Evolutionary conservation across 2,888 invertebrate species (phyloP).

Genomic region (Ischnura elegans): DNA sequence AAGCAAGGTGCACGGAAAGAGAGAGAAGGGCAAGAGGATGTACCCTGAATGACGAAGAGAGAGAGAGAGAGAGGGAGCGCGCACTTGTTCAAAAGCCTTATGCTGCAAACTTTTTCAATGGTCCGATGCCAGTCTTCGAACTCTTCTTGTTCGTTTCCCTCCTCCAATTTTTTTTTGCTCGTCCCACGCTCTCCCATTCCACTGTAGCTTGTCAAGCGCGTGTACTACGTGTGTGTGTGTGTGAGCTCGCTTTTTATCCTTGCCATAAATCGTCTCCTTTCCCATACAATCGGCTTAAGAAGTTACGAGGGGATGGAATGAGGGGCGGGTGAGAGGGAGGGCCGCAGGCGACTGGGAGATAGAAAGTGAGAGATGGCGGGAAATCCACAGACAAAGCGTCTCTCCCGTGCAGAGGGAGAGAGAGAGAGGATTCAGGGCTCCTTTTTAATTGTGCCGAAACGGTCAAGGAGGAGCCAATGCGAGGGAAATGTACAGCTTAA

Average conservation of each 20-base stretch:
- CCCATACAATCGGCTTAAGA: constrained; percentile 45
- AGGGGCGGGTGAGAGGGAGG: neutral
- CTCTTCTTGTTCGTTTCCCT: neutral
- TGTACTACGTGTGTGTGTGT: neutral
- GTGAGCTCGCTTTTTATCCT: neutral
- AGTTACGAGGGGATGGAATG: neutral
- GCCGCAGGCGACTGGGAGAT: neutral
- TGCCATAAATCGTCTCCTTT: constrained; percentile 39
- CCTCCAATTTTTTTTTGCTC: neutral
- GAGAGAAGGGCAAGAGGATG: constrained; percentile 14
- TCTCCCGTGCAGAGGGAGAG: neutral
- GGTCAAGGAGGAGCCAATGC: neutral
- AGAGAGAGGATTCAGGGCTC: neutral
- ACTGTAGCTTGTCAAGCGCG: constrained; percentile 31
- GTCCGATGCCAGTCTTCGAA: constrained; percentile 40
- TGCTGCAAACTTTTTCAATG: constrained; percentile 68
- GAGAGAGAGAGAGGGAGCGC: neutral
- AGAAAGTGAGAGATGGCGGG: constrained; percentile 14
- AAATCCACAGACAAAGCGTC: neutral
- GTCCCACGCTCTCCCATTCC: neutral
- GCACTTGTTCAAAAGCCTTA: constrained; percentile 58
- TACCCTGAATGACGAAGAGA: constrained; percentile 38
- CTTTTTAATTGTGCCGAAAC: neutral
- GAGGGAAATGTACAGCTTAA: no score
- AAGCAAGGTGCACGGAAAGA: neutral